phyloP scores from a whole-genome alignment of 1,140 invertebrate genomes.

The Dendroctonus valens region DNA sequence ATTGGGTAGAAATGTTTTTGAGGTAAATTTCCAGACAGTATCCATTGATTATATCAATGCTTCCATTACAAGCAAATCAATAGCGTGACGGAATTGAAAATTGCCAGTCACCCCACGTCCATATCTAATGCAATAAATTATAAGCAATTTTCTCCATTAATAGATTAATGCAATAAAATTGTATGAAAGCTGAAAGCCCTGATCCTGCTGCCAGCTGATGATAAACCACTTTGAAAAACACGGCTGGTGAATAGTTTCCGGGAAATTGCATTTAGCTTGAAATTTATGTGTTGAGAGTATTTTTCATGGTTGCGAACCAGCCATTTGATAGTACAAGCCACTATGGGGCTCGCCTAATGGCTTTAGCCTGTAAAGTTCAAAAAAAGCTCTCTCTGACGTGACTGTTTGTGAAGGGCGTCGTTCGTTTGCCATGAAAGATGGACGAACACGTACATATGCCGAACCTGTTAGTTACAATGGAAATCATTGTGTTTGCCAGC shows the following conservation, averaged over 20 bases:
- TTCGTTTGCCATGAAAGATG: constrained; percentile 8
- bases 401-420: constrained; percentile 35
- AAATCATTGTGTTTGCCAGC: no score
- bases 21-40: no score
- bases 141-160: no score
- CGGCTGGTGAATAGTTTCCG: constrained; percentile 36
- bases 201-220: background rate
- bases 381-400: constrained; percentile 40
- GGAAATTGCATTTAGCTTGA: constrained; percentile 42
- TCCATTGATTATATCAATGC: no score
- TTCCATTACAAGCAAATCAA: no score
- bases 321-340: constrained; percentile 41
- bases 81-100: no score
- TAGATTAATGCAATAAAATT: no score
- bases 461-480: background rate
- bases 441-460: constrained; percentile 13
- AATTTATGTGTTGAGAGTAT: constrained; percentile 42
- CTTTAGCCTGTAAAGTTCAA: constrained; percentile 44
- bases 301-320: constrained; percentile 43
- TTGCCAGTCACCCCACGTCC: no score
- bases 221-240: constrained; percentile 22
- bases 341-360: constrained; percentile 41
- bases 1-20: no score
- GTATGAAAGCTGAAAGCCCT: no score
- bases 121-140: no score